A percentile compares a stretch with the other conserved stretches of the same genome.
phyloP scores from a whole-genome alignment of 2,888 invertebrate genomes.

The Rhagophthalmus giganteus region DNA sequence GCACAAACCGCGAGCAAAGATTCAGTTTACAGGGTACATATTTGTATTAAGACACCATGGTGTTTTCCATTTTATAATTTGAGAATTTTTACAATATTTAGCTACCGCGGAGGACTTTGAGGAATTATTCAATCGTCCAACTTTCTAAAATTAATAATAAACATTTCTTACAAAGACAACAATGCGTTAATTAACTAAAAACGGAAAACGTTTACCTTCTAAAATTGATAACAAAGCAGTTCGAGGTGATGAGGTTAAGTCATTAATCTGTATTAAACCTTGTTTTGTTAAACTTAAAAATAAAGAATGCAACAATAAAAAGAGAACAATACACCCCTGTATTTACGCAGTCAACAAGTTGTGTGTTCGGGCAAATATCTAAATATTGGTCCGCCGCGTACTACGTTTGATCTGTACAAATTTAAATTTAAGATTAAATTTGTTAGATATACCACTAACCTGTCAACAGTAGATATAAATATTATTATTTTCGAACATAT shows the following conservation, averaged over 20 bases:
- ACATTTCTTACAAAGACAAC: conserved; percentile 1
- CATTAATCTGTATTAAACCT: too few relatives aligned
- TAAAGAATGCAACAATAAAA: conserved; percentile 35
- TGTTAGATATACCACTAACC: conserved; percentile 55
- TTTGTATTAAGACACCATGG: conserved; percentile 34
- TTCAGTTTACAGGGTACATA: conserved; percentile 44
- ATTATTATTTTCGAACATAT: conserved; percentile 47
- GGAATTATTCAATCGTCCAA: conserved; percentile 9
- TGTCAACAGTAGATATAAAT: conserved; percentile 54
- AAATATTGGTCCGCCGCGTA: conserved; percentile 56
- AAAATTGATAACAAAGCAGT: too few relatives aligned
- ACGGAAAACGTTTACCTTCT: too few relatives aligned
- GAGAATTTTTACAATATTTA: conserved; percentile 32
- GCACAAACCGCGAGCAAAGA: conserved; percentile 52
- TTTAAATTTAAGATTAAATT: conserved; percentile 58
- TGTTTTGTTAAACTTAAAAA: too few relatives aligned
- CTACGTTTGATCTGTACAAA: conserved; percentile 57
- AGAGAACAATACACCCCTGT: conserved; percentile 53
- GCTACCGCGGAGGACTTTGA: conserved; percentile 19
- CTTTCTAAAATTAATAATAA: conserved; percentile 5
- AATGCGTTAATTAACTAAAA: background rate
- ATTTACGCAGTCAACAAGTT: conserved; percentile 57
- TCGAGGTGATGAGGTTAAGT: too few relatives aligned
- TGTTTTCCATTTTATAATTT: conserved; percentile 35
- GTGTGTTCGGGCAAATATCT: conserved; percentile 56